Evolutionary conservation across 2,113 vertebrate genomes (phyloP), one percentile per base, ranked within the genome.

Genomic region (Collichthys lucidus): DNA sequence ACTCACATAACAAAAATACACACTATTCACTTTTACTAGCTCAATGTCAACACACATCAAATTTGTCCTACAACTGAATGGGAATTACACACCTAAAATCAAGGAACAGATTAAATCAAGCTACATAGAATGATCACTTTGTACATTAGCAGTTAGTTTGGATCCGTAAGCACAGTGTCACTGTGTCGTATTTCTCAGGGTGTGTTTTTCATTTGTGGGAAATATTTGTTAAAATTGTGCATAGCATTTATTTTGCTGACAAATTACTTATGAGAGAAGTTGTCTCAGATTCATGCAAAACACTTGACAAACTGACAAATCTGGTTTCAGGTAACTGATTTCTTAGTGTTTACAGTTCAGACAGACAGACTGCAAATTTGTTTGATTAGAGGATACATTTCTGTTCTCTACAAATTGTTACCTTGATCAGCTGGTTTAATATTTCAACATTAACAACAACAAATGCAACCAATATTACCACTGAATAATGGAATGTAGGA

Each of bases 71-170:
- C 24, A 22, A 47, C 42, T 56, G 22, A 74, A 85, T 61, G 24
- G 17, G 68, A 84, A 86, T 60, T 56, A 26, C 64, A 77, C 29
- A 16, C 61, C 12, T 64, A 11, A 63, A 68, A 55, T 67, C 46
- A 69, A 71, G 47, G 57, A 63, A 11, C 5, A 55, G 72, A 83
- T 85, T 5, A 52, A 64, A 74, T 78, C 62, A 77, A 22, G 5
- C 26, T 11, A n/a, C 61, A 55, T 53, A 67, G 65, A 46, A 46
- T 75, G 60, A 84, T 69, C n/a, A 70, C 26, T 72, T 77, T 52
- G 49, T 69, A 24, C 63, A 78, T 66, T 56, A 49, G 46, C 42
- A 47, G 40, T 82, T 56, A 65, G 16, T 67, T 40, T 17, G 22
- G 29, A 78, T 66, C 11, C 40, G 20, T 44, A 46, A 46, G 11